These are phyloP conservation scores for Falco novaeseelandiae DNA, from an alignment of 2,797 vertebrate genomes.

Conservation along the genomic window DNA sequence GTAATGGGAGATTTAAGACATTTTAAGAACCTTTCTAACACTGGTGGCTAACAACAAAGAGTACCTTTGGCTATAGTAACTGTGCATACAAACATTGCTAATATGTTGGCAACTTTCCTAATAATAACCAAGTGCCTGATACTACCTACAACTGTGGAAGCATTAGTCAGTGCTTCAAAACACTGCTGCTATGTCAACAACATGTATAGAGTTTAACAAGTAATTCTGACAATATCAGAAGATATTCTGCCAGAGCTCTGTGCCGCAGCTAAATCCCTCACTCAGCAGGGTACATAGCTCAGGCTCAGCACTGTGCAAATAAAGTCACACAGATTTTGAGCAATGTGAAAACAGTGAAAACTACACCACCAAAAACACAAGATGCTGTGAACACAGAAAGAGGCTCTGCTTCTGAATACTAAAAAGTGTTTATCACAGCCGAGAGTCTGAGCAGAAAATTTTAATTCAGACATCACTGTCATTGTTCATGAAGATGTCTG, in stretches of 20 bases:
- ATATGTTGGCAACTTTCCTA: not conserved
- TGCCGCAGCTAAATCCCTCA: not conserved
- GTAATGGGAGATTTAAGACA: not conserved
- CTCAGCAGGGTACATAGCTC: conserved; percentile 30
- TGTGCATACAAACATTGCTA: not conserved
- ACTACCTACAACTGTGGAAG: conserved; percentile 30
- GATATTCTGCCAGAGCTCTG: not conserved
- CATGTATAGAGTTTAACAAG: conserved; percentile 6
- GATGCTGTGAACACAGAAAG: not conserved
- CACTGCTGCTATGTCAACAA: conserved; percentile 11
- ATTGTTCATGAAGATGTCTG: not conserved
- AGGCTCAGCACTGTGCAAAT: not conserved
- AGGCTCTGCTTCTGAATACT: not conserved
- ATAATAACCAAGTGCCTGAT: conserved; percentile 9
- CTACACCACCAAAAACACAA: not conserved
- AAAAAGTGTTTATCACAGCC: not conserved
- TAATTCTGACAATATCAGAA: not conserved
- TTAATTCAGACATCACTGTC: not conserved
- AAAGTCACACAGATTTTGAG: conserved; percentile 7
- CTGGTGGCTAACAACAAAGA: not conserved
- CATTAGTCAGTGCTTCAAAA: conserved; percentile 32
- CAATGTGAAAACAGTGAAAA: conserved; percentile 31
- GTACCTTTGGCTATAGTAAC: not conserved
- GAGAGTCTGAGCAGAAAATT: not conserved
- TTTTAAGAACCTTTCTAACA: not conserved